These are phyloP conservation scores for Phrynocephalus guinanensis DNA, from an alignment of 2,797 vertebrate species.

Conservation along the genomic window DNA sequence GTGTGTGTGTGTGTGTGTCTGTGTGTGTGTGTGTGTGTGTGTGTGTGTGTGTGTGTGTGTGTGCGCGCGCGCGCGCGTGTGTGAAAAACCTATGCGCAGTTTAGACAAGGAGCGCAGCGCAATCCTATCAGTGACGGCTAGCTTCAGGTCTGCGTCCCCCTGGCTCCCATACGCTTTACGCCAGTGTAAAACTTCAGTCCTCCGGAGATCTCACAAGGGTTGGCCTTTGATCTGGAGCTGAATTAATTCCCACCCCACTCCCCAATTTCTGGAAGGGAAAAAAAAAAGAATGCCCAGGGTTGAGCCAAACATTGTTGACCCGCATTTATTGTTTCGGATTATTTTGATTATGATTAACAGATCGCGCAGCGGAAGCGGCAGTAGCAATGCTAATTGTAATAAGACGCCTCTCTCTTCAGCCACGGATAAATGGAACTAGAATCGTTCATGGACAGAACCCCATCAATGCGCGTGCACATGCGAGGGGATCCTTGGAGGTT, in stretches of 20 bases:
- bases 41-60: too few species aligned
- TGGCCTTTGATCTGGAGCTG: too few species aligned
- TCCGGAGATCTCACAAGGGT: not conserved
- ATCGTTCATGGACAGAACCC: conserved; percentile 12
- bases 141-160: too few species aligned
- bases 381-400: not conserved
- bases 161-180: too few species aligned
- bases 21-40: too few species aligned
- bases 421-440: conserved; percentile 34
- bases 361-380: not conserved
- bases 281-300: not conserved
- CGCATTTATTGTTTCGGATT: not conserved
- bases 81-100: not conserved
- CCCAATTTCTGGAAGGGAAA: too few species aligned
- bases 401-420: not conserved
- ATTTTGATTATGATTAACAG: not conserved
- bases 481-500: not conserved
- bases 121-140: not conserved
- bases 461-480: not conserved
- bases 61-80: too few species aligned
- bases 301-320: not conserved
- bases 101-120: not conserved
- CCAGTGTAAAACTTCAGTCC: too few species aligned
- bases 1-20: too few species aligned
- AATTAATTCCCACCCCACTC: not conserved